Percentiles rank a stretch among this genome's conserved stretches.
phyloP scores from a whole-genome alignment of 2,797 vertebrate genomes.

The Taeniopygia guttata region DNA sequence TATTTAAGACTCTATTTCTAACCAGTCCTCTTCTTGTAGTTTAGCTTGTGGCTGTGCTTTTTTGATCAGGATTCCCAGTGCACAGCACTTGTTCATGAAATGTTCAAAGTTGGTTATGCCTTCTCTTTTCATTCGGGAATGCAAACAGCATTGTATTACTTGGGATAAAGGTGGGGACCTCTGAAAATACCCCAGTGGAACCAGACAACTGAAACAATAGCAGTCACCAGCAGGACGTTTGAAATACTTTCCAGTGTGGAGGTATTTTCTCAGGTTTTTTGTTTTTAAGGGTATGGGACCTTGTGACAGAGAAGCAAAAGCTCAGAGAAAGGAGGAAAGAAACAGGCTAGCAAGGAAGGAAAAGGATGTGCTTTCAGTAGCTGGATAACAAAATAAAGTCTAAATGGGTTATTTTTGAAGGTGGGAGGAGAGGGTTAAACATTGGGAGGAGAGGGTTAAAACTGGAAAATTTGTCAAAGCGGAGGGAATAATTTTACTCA shows the following conservation, averaged over 20 bases:
- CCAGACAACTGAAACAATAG: not conserved
- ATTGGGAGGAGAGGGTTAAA: not conserved
- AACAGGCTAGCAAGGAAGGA: not conserved
- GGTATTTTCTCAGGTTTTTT: not conserved
- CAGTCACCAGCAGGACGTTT: not conserved
- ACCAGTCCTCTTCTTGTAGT: conserved; percentile 11
- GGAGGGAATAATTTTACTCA: not conserved
- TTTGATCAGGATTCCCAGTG: conserved; percentile 50
- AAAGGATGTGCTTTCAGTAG: not conserved
- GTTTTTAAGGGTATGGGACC: not conserved
- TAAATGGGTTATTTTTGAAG: not conserved
- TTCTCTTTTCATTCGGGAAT: not conserved
- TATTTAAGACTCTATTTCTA: not conserved
- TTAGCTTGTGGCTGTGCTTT: conserved; percentile 49
- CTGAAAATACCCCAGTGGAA: not conserved
- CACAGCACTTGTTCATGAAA: conserved; percentile 26
- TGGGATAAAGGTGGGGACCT: not conserved
- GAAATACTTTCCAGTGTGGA: not conserved
- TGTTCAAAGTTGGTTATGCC: not conserved
- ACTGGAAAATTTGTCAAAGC: not conserved
- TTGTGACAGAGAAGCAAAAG: not conserved
- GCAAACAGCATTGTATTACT: not conserved
- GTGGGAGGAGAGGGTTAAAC: not conserved
- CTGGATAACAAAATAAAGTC: not conserved
- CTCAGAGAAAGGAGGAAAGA: not conserved